Evolutionary conservation across 2,113 vertebrate genomes (phyloP), one percentile per base, ranked within the genome.

Genomic region (Peucedramus taeniatus): DNA sequence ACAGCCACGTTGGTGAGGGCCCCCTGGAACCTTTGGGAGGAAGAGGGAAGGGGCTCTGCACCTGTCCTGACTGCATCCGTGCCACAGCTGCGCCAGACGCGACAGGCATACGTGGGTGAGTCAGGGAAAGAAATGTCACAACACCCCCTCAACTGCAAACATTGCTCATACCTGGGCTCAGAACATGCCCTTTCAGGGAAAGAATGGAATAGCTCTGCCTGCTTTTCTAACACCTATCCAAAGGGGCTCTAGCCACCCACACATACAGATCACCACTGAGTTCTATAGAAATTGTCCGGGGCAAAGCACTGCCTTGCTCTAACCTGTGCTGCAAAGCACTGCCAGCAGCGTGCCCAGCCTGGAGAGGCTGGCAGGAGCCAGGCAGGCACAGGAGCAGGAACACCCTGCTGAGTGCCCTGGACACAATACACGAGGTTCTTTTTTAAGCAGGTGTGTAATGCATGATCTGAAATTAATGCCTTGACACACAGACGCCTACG

Each of bases 51-150:
- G 57, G 26, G 35, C 13, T 70, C 31, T 6, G 3, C 0, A 3
- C 16, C 27, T 31, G 23, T 31, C 70, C 51, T 31, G 60, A 63
- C 71, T 40, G 33, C 22, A 20, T 6, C 70, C 8, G 1, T 30
- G 61, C 0, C 1, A 18, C 0, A 1, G 30, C 57, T 3, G 11
- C 33, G 66, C 60, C 18, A 13, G 39, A 51, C 1, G 2, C 0
- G 50, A 28, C 37, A 65, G 51, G 74, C 69, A 90, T 51, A 5
- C 3, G 27, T 1, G 10, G 39, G 47, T 56, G 93, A 95, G 61
- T 87, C 91, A 92, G 47, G 35, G 47, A 30, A 45, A 59, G 65
- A 79, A 78, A 39, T 10, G 44, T 78, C 85, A 8, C 2, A 0
- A 47, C 47, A 42, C 53, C 19, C 39, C 56, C 69, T 28, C 39